Evolutionary conservation across 2,888 invertebrate species (phyloP).

Genomic region (Cloeon dipterum): DNA sequence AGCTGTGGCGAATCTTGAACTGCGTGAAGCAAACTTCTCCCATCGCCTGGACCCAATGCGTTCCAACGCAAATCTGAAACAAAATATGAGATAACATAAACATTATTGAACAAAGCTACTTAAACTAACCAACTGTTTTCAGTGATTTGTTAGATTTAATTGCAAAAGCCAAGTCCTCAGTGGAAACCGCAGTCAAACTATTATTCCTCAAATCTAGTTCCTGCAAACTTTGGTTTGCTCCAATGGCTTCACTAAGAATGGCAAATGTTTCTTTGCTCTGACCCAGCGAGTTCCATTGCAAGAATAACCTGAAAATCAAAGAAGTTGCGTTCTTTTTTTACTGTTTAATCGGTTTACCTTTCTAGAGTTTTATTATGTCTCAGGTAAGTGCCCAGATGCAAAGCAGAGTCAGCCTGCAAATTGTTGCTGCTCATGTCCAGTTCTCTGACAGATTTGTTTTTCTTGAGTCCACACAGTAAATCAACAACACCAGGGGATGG

Average conservation of each 20-base stretch:
- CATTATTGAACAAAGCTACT: no score
- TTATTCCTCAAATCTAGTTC: constrained; percentile 18
- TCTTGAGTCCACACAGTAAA: constrained; percentile 15
- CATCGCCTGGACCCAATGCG: constrained; percentile 17
- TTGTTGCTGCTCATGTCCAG: constrained; percentile 19
- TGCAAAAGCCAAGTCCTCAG: constrained; percentile 13
- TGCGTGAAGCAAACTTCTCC: constrained; percentile 14
- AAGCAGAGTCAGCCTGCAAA: constrained; percentile 14
- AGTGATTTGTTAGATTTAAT: constrained; percentile 15
- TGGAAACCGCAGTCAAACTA: constrained; percentile 16
- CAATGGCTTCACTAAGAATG: constrained; percentile 16
- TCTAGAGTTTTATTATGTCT: constrained; percentile 15
- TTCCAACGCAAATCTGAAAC: constrained; percentile 17
- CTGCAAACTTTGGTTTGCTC: constrained; percentile 15
- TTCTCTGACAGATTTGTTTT: constrained; percentile 15
- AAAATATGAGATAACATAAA: neutral
- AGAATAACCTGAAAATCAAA: constrained; percentile 10
- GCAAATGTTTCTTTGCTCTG: constrained; percentile 13
- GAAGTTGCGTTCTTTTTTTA: no score
- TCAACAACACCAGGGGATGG: constrained; percentile 15
- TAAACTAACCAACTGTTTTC: constrained; percentile 11
- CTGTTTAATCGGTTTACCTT: constrained; percentile 4
- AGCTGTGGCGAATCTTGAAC: constrained; percentile 12
- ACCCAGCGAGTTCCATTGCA: constrained; percentile 20
- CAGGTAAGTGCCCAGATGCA: constrained; percentile 16